These are phyloP conservation scores for Trachelus stipa DNA, from an alignment of 2,888 invertebrate genomes.

Conservation along the genomic window DNA sequence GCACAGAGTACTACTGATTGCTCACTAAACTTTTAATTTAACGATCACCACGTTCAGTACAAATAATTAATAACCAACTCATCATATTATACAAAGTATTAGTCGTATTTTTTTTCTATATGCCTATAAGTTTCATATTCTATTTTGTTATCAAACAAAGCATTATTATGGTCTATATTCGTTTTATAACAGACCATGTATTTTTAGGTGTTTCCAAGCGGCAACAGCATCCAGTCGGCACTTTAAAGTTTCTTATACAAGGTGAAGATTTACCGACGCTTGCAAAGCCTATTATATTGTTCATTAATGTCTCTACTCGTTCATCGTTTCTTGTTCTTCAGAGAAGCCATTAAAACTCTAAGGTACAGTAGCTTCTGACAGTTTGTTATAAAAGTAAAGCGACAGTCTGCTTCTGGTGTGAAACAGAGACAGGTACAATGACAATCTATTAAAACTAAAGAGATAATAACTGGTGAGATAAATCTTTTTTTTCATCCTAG, in stretches of 20 bases:
- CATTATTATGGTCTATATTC: neutral
- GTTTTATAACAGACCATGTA: neutral
- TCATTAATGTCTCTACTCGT: constrained; percentile 35
- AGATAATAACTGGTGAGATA: neutral
- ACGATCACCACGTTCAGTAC: constrained; percentile 8
- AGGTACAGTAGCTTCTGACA: neutral
- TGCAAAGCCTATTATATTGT: constrained; percentile 29
- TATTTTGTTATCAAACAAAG: neutral
- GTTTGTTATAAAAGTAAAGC: neutral
- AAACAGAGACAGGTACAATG: neutral
- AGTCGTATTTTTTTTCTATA: neutral
- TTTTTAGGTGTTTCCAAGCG: neutral
- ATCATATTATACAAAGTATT: neutral
- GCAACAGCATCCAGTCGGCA: neutral
- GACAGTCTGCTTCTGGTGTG: neutral
- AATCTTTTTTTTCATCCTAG: neutral
- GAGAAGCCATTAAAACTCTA: constrained; percentile 14
- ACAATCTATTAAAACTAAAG: neutral
- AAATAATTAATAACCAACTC: neutral
- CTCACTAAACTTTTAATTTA: constrained; percentile 27
- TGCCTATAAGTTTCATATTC: neutral
- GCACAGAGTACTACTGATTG: constrained; percentile 2
- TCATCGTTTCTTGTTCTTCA: constrained; percentile 2
- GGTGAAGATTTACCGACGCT: constrained; percentile 30
- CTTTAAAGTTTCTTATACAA: constrained; percentile 31